Evolutionary conservation across 2,113 vertebrate genomes (phyloP).

Genomic region (Hippopotamus amphibius): DNA sequence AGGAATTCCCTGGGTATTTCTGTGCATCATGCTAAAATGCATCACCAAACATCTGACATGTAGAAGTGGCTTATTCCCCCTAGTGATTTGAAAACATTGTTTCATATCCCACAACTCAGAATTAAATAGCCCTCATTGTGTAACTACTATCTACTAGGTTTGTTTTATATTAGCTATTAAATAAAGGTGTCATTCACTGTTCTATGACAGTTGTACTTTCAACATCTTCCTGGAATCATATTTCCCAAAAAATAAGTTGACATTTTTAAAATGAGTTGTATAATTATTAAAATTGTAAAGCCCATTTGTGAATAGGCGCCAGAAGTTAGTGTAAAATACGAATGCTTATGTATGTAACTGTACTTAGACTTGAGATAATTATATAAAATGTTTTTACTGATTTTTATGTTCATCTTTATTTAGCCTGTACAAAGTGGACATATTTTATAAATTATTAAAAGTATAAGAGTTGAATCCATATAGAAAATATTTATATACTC

Average conservation of each 20-base stretch:
- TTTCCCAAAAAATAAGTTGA: background rate
- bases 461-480: conserved; percentile 70
- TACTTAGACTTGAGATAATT: conserved; percentile 52
- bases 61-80: background rate
- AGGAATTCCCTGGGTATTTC: background rate
- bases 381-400: conserved; percentile 74
- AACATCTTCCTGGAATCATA: background rate
- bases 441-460: conserved; percentile 78
- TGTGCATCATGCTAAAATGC: background rate
- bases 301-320: conserved; percentile 49
- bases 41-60: background rate
- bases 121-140: background rate
- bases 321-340: conserved; percentile 62
- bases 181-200: background rate
- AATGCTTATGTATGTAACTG: conserved; percentile 32
- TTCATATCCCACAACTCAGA: conserved; percentile 4
- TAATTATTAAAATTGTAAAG: conserved; percentile 61
- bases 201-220: background rate
- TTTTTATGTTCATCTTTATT: conserved; percentile 75
- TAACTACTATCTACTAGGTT: background rate
- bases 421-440: conserved; percentile 53
- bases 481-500: conserved; percentile 68
- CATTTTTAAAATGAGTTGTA: conserved; percentile 59
- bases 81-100: background rate
- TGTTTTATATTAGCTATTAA: background rate